These are phyloP conservation scores for Boloria euphrosyne DNA, from an alignment of 2,888 invertebrate species.

Conservation along the genomic window DNA sequence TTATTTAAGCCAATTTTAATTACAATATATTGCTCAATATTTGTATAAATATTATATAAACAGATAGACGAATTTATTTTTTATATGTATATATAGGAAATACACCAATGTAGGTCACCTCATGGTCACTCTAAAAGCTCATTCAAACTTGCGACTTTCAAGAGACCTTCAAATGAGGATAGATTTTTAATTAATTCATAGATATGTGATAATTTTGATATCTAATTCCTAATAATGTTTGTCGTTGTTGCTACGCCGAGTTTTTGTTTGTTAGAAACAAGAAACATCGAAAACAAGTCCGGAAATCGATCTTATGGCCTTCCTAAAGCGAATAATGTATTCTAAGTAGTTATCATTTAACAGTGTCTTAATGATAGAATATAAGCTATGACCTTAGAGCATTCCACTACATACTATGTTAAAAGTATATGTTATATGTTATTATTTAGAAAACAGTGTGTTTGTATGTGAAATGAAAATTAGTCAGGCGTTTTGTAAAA, in stretches of 20 bases:
- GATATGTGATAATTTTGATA: too few species aligned
- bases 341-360: not conserved
- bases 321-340: not conserved
- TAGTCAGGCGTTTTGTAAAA: too few species aligned
- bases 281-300: not conserved
- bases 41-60: not conserved
- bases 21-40: not conserved
- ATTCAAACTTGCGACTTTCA: slow-evolving; percentile 4
- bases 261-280: too few species aligned
- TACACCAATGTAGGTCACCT: slow-evolving; percentile 3
- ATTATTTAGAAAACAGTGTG: too few species aligned
- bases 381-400: not conserved
- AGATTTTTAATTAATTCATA: slow-evolving; percentile 3
- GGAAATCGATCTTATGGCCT: not conserved
- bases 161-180: not conserved
- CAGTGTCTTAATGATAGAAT: not conserved
- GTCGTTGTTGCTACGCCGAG: too few species aligned
- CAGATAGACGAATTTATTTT: not conserved
- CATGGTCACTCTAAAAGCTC: slow-evolving; percentile 16
- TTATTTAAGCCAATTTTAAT: too few species aligned
- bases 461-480: too few species aligned
- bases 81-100: slow-evolving; percentile 1
- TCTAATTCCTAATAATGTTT: too few species aligned
- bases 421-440: too few species aligned
- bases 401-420: too few species aligned